Percentiles rank a stretch among this genome's conserved stretches.
These are phyloP conservation scores for Syngnathoides biaculeatus DNA, from an alignment of 2,113 vertebrate genomes.

Conservation along the genomic window DNA sequence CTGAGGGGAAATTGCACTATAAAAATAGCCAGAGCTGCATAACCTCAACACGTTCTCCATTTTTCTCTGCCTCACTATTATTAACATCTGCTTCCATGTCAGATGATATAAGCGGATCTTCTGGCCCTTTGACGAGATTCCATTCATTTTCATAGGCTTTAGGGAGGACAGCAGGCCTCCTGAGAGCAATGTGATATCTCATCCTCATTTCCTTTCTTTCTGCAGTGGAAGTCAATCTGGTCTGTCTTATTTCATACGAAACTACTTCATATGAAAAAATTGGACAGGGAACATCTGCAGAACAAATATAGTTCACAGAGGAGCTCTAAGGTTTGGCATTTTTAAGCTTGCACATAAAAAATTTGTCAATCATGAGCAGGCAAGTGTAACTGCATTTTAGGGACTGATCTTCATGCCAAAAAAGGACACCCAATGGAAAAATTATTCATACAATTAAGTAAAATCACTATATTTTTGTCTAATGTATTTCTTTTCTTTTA, in stretches of 20 bases:
- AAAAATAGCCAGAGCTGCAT: slow-evolving; percentile 18
- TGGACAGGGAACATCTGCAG: neutral
- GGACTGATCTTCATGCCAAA: neutral
- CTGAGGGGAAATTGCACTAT: slow-evolving; percentile 16
- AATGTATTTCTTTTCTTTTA: no score
- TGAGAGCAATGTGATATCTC: slow-evolving; percentile 21
- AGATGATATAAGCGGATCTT: slow-evolving; percentile 17
- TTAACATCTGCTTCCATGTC: slow-evolving; percentile 18
- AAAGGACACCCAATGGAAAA: no score
- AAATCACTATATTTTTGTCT: no score
- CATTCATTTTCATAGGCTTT: slow-evolving; percentile 28
- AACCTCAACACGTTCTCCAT: slow-evolving; percentile 11
- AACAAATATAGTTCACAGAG: slow-evolving; percentile 1
- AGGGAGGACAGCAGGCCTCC: slow-evolving; percentile 17
- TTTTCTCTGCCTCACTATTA: neutral
- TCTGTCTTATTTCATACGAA: slow-evolving; percentile 15
- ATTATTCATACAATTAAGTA: no score
- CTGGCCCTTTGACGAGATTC: slow-evolving; percentile 29
- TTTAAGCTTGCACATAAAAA: slow-evolving; percentile 2
- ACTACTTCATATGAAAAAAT: slow-evolving; percentile 3
- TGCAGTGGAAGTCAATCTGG: slow-evolving; percentile 6
- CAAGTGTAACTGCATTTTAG: neutral
- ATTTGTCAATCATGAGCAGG: neutral
- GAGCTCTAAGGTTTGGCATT: neutral
- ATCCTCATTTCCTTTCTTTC: slow-evolving; percentile 22